Base-by-base conservation (phyloP, 2,888 invertebrate genomes). In the Rhagophthalmus giganteus region DNA sequence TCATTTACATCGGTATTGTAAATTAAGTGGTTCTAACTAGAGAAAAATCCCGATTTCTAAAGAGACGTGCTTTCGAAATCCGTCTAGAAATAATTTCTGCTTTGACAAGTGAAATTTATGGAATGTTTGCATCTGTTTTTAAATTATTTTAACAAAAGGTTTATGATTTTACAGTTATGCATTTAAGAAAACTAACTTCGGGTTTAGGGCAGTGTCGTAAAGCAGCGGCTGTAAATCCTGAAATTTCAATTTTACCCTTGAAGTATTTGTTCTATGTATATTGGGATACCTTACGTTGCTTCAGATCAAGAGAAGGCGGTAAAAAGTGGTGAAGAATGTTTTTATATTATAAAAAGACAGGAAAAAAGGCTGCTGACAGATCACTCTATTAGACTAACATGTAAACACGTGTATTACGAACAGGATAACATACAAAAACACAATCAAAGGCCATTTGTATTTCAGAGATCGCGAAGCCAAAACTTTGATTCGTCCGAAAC, bases 401-500 rank as follows among this genome's bases (percentile, higher is more conserved):
- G 35, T 50, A 44, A 42, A 50, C 49, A 50, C 42, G 42, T 50
- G 49, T 50, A 31, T 5, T 42, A 42, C 42, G 38, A 50, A 38
- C 34, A 16, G 28, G 16, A 35, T 35, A 38, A 41, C 41, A 33
- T 38, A 42, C 16, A 50, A 50, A 50, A 50, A 50, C 49, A 38
- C 41, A 40, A 48, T 41, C 48, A 41, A 41, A 9, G 28, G 27
- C 49, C 41, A 44, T 50, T 42, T 38, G 42, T 44, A 33, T 44
- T 38, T 27, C 41, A 9, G 12, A 16, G 34, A 28, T 28, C 35
- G 41, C 16, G 41, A 40, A 34, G 42, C 49, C 42, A 40, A 47
- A 39, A 48, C 34, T 27, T 24, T 45, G 28, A 26, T 27, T 39
- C 32, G 26, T 33, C 40, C 11, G 7, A 8, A 44, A 12, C 13